Evolutionary conservation across 1,140 invertebrate genomes (phyloP).

Genomic region (Bombus balteatus): DNA sequence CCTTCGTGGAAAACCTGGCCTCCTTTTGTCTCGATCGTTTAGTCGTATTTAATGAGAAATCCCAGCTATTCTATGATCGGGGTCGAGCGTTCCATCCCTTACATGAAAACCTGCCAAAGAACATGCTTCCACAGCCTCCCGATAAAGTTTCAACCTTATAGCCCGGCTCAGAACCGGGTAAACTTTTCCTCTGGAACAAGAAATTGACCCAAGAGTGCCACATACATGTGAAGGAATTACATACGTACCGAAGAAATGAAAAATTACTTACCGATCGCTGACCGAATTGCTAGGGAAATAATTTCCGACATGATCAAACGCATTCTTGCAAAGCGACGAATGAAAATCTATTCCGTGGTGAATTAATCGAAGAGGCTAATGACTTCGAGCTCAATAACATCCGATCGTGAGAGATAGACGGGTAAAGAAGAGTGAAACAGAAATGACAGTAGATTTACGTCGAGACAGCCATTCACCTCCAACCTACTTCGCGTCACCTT

Average conservation of each 20-base stretch:
- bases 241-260: neutral
- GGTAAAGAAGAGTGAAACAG: slow-evolving; percentile 11
- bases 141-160: slow-evolving; percentile 32
- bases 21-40: slow-evolving; percentile 50
- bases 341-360: neutral
- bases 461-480: slow-evolving; percentile 28
- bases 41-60: slow-evolving; percentile 64
- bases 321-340: neutral
- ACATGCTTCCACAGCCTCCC: slow-evolving; percentile 3
- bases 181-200: neutral
- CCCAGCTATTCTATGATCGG: slow-evolving; percentile 19
- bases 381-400: neutral
- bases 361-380: neutral
- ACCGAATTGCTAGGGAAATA: neutral
- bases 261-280: neutral
- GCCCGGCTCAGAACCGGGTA: neutral
- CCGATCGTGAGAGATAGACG: neutral
- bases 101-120: slow-evolving; percentile 16
- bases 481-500: neutral
- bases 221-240: neutral
- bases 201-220: no score
- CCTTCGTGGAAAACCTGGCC: neutral
- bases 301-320: neutral
- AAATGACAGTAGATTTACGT: slow-evolving; percentile 29
- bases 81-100: slow-evolving; percentile 26